Evolutionary conservation across 2,113 vertebrate genomes (phyloP), one percentile per base, ranked within the genome.

Genomic region (Bagarius yarrelli): DNA sequence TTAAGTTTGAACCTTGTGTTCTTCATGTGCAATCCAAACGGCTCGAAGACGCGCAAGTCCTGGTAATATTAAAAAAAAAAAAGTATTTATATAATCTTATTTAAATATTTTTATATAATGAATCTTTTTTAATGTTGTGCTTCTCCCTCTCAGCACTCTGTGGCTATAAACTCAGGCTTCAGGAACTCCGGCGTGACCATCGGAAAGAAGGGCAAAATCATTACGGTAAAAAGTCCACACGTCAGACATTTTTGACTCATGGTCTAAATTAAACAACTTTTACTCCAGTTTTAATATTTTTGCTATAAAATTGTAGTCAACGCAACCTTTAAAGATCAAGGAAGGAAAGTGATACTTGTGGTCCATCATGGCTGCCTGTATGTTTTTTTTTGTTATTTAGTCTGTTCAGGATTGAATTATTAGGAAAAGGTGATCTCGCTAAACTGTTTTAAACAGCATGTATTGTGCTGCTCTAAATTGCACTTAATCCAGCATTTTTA

Each of bases 131-230:
- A 53, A 27, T 2, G 40, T 15, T 25, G 66, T 50, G 23, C 47
- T 52, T 36, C 69, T 77, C 67, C 84, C 80, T 88, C 83, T 57
- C 90, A 99, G 97, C 95, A 97, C 81, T 91, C 93, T 0, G 94
- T 91, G 55, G 95, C 97, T 27, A 1, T 99, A 56, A 88, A 94
- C 78, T 93, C 97, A 16, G 97, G 96, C 55, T 98, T 99, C 89
- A 95, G 95, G 89, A 99, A 99, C 89, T 99, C 98, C 2, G 98
- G 97, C 32, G 93, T 98, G 78, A 97, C 96, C 0, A 92, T 98
- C 14, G 90, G 96, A 77, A 97, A 89, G 89, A 94, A 93, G 70
- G 96, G 96, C 71, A 99, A 98, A 91, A 95, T 94, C 70, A 94
- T 95, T 19, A 89, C 91, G 95, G 97, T 99, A 93, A 6, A 60